These are phyloP conservation scores for Lepas anatifera DNA, from an alignment of 2,888 invertebrate genomes.

Conservation along the genomic window DNA sequence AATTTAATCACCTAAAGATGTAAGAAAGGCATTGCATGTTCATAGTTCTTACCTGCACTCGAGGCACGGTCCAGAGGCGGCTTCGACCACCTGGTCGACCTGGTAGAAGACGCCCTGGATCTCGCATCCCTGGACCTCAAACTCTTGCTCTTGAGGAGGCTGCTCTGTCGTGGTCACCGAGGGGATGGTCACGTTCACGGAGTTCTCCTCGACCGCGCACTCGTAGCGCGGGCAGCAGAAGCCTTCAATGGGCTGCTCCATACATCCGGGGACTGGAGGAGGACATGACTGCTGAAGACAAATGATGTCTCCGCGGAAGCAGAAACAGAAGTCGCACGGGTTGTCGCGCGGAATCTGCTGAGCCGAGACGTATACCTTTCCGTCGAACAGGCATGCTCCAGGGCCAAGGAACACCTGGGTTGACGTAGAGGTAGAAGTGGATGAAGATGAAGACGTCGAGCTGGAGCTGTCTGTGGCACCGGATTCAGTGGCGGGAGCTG, in stretches of 20 bases:
- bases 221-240: constrained; percentile 92
- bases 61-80: constrained; percentile 83
- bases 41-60: constrained; percentile 89
- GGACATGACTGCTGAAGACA: constrained; percentile 91
- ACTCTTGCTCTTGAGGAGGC: constrained; percentile 38
- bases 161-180: constrained; percentile 68
- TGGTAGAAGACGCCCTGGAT: constrained; percentile 71
- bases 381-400: constrained; percentile 82
- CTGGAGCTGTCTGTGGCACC: neutral
- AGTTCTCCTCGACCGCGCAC: constrained; percentile 60
- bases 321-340: constrained; percentile 94
- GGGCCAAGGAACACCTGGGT: constrained; percentile 50
- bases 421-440: constrained; percentile 15
- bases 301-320: constrained; percentile 90
- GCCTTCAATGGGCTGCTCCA: constrained; percentile 79
- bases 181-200: constrained; percentile 25
- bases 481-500: neutral
- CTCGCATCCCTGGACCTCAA: constrained; percentile 52
- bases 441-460: neutral
- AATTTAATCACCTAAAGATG: no score
- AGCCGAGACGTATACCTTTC: constrained; percentile 83
- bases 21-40: no score
- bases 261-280: constrained; percentile 81
- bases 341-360: constrained; percentile 90
- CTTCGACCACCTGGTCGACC: constrained; percentile 70